phyloP scores from a whole-genome alignment of 2,113 vertebrate species.

The Clarias batrachus region DNA sequence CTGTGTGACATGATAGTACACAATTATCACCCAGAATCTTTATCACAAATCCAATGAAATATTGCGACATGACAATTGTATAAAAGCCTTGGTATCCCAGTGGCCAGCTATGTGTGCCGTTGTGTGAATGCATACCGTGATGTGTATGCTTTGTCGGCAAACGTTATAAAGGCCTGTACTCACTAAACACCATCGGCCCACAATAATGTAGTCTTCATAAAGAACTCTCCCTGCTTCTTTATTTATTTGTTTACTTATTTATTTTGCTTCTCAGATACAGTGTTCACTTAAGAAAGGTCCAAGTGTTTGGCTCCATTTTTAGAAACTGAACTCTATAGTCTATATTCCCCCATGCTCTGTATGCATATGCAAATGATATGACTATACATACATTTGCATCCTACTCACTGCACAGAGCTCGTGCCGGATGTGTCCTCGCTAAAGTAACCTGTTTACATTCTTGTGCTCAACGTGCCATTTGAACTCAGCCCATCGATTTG shows the following conservation, averaged over 20 bases:
- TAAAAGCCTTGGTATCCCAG: neutral
- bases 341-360: slow-evolving; percentile 65
- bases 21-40: slow-evolving; percentile 42
- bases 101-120: neutral
- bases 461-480: slow-evolving; percentile 69
- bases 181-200: neutral
- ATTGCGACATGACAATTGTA: neutral
- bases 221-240: neutral
- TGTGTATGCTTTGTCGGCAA: neutral
- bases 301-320: slow-evolving; percentile 58
- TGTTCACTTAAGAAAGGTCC: slow-evolving; percentile 29
- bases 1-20: slow-evolving; percentile 41
- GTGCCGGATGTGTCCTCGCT: slow-evolving; percentile 36
- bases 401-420: slow-evolving; percentile 45
- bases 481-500: slow-evolving; percentile 71
- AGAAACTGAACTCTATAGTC: slow-evolving; percentile 58
- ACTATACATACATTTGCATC: slow-evolving; percentile 71
- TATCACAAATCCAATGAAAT: slow-evolving; percentile 10
- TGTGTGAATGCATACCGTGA: neutral
- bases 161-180: neutral
- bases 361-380: slow-evolving; percentile 73
- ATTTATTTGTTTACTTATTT: neutral
- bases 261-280: neutral
- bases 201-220: neutral
- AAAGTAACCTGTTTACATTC: slow-evolving; percentile 71